These are phyloP conservation scores for Dromius quadrimaculatus DNA, from an alignment of 2,888 invertebrate species.

Conservation along the genomic window DNA sequence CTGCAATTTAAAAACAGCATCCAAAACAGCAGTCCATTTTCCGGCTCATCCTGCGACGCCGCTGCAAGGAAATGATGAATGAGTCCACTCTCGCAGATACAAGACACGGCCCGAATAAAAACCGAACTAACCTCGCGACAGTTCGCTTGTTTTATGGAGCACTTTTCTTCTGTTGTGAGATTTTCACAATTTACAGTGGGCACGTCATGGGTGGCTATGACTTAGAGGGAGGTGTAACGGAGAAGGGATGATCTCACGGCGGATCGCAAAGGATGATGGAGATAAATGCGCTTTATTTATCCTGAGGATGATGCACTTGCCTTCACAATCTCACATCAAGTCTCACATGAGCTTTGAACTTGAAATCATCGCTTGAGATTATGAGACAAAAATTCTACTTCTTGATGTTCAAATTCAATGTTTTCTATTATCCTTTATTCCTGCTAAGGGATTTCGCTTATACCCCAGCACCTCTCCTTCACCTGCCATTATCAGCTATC, in stretches of 20 bases:
- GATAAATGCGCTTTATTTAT: slow-evolving; percentile 51
- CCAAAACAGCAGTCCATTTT: slow-evolving; percentile 16
- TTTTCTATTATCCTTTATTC: too few species aligned
- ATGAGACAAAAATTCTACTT: too few species aligned
- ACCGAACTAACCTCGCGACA: slow-evolving; percentile 58
- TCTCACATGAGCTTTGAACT: background rate
- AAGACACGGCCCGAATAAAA: slow-evolving; percentile 58
- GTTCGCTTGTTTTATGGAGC: slow-evolving; percentile 57
- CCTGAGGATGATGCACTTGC: slow-evolving; percentile 11
- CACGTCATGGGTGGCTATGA: slow-evolving; percentile 38
- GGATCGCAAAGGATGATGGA: slow-evolving; percentile 47
- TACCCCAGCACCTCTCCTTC: too few species aligned
- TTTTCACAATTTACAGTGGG: slow-evolving; percentile 56
- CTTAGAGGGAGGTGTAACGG: background rate
- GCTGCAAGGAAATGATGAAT: slow-evolving; percentile 58
- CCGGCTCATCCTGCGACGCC: slow-evolving; percentile 13
- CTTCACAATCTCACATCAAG: background rate
- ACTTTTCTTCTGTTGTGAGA: slow-evolving; percentile 56
- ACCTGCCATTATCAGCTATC: too few species aligned
- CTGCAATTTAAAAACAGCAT: slow-evolving; percentile 18
- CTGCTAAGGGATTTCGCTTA: too few species aligned
- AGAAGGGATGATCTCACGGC: slow-evolving; percentile 28
- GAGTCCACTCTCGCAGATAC: slow-evolving; percentile 57
- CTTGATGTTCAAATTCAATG: too few species aligned
- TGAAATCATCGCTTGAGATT: too few species aligned